A percentile compares a stretch with the other conserved stretches of the same genome.
These are phyloP conservation scores for Lamellibrachia columna DNA, from an alignment of 2,888 invertebrate species.

Conservation along the genomic window DNA sequence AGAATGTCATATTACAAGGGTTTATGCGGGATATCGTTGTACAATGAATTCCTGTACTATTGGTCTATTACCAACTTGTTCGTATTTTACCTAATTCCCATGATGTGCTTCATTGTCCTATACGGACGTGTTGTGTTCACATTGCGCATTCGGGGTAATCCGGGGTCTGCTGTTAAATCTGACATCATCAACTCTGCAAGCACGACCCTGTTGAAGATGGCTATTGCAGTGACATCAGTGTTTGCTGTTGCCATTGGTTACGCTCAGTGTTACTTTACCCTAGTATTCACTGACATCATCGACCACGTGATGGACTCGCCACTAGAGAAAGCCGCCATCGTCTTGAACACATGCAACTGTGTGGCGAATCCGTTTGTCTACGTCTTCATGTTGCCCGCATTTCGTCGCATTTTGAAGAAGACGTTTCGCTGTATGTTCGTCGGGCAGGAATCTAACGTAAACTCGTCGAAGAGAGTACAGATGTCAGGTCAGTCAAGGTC, in stretches of 20 bases:
- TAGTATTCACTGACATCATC: not conserved
- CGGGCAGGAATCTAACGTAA: no score
- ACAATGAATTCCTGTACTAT: not conserved
- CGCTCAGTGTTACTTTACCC: not conserved
- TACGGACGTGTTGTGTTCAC: not conserved
- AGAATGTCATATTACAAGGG: not conserved
- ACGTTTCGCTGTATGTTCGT: no score
- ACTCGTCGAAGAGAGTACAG: no score
- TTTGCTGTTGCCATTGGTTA: not conserved
- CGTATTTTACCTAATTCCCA: not conserved
- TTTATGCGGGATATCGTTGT: not conserved
- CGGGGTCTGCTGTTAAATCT: not conserved
- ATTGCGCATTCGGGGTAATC: not conserved
- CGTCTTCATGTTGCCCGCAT: not conserved
- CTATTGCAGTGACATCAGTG: not conserved
- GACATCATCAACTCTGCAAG: not conserved
- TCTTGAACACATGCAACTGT: not conserved
- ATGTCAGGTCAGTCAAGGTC: no score
- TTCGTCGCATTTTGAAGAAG: no score
- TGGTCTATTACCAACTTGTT: not conserved
- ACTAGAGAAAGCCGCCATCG: not conserved
- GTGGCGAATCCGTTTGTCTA: no score
- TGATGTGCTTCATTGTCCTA: not conserved
- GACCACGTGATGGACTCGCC: not conserved
- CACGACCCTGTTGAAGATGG: not conserved